A percentile compares a stretch with the other conserved stretches of the same genome.
phyloP scores from a whole-genome alignment of 2,797 vertebrate genomes.

The Ptychobarbus kaznakovi region DNA sequence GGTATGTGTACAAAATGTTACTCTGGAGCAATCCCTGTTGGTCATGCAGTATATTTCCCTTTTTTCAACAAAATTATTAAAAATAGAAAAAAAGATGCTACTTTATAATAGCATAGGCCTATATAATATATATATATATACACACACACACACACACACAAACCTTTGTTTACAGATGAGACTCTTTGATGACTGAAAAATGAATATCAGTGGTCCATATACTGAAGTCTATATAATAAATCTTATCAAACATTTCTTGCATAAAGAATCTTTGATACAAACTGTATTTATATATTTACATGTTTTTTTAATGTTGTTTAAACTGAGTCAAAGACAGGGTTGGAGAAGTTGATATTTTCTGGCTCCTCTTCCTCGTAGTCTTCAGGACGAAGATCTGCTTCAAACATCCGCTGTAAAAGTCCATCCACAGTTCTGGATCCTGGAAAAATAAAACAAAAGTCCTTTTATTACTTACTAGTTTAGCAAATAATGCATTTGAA shows the following conservation, averaged over 20 bases:
- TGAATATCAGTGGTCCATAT: background rate
- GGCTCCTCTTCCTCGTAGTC: conserved; percentile 80
- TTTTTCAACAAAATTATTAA: background rate
- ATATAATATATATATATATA: background rate
- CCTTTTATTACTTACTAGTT: background rate
- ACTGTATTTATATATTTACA: conserved; percentile 31
- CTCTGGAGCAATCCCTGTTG: background rate
- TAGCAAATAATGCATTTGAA: background rate
- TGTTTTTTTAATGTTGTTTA: conserved; percentile 47
- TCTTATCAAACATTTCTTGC: background rate
- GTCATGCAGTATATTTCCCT: background rate
- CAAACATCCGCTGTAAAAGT: conserved; percentile 91
- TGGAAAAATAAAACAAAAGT: conserved; percentile 62
- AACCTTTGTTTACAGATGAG: background rate
- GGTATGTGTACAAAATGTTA: background rate
- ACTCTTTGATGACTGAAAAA: background rate
- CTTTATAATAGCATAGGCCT: background rate
- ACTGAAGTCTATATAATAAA: background rate
- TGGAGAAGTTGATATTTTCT: conserved; percentile 70
- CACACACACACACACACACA: background rate
- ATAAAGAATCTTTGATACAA: conserved; percentile 31
- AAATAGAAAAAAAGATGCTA: background rate
- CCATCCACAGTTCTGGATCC: conserved; percentile 91
- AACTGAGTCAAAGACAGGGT: conserved; percentile 68
- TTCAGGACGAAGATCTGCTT: conserved; percentile 85